Evolutionary conservation across 2,888 invertebrate species (phyloP), one percentile per base, ranked within the genome.

Genomic region (Steinernema carpocapsae): DNA sequence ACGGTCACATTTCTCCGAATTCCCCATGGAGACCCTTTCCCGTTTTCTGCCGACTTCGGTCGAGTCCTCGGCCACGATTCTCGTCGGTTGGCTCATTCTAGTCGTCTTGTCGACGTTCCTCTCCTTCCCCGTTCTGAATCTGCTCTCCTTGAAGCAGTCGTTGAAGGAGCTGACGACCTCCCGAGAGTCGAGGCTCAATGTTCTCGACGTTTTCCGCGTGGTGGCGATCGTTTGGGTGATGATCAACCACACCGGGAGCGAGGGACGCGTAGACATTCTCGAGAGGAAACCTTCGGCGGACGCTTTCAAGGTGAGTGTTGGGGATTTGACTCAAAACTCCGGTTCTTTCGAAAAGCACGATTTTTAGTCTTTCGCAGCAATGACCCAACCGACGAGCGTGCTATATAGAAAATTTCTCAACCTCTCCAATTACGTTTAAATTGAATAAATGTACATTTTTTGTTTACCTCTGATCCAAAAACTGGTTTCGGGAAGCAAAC

Each of bases 221-320:
- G 64, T 85, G 24, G 86, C 86, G 70, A 86, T 86, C 72, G 76
- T 84, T 32, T 86, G 86, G 80, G 86, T 86, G 32, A 83, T 86
- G 79, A 75, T 82, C 52, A 86, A 86, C 76, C 86, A 86, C 76
- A 79, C 82, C n/a, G 86, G 85, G 52, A 79, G 79, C 48, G 86
- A 86, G 70, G 86, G 86, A 59, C 73, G 86, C 24, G 77, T 86
- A 70, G 86, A 86, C 77, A 81, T 85, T 71, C 77, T 86, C 59
- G 83, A 84, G 26, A 72, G 84, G 43, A 76, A 77, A 3, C 82
- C 84, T 1, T 80, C 82, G 22, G 85, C 84, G 12, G 78, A 81
- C 12, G 52, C 73, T 1, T 86, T 86, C 78, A 86, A 86, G 76
- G 78, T 78, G 43, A 64, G 78, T 48, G 43, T 59, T 37, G 3